Conservation (phyloP, 2,113 vertebrate genomes). For the Python bivittatus region DNA sequence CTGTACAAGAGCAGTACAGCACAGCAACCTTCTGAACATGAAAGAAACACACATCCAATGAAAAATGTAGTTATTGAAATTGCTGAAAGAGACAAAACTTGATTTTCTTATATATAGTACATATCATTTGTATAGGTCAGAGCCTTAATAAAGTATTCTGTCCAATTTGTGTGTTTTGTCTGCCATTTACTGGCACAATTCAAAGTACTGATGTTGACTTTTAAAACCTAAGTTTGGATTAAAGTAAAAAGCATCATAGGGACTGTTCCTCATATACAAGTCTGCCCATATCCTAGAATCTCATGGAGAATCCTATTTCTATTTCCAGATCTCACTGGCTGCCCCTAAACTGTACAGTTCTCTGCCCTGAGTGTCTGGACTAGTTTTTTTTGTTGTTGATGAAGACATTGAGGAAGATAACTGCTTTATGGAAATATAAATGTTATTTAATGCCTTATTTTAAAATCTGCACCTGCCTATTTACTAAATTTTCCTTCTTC, state of each 20-base stretch:
- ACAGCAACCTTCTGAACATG: not conserved
- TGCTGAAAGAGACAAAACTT: not conserved
- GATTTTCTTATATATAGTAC: not conserved
- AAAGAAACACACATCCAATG: not conserved
- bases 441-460: not conserved
- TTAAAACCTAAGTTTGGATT: not conserved
- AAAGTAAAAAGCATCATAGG: not conserved
- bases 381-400: not conserved
- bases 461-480: not conserved
- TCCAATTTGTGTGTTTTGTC: not conserved
- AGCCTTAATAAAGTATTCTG: not conserved
- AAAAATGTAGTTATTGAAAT: not conserved
- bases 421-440: not conserved
- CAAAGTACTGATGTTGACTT: not conserved
- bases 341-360: not conserved
- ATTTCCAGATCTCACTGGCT: not conserved
- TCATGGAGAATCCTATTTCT: not conserved
- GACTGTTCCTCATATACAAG: not conserved
- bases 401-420: not conserved
- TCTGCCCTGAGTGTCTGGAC: not conserved
- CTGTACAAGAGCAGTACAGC: too few species aligned
- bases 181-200: conserved; percentile 11
- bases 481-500: not conserved
- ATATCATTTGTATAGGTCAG: not conserved
- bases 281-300: not conserved